phyloP scores from a whole-genome alignment of 2,113 vertebrate genomes.

The Corythornis madagascariensis region DNA sequence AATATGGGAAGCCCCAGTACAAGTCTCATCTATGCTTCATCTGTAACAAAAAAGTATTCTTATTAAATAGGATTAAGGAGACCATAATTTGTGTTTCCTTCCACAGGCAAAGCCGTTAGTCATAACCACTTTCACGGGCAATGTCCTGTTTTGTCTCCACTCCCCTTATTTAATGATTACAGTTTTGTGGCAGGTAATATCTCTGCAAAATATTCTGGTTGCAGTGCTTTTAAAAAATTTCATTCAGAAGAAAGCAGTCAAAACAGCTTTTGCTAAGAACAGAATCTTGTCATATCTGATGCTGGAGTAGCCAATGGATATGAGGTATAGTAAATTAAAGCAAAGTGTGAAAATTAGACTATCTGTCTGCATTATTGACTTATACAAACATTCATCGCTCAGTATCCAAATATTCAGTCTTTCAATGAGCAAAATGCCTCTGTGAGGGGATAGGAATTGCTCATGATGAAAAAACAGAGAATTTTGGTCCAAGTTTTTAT shows the following conservation, averaged over 20 bases:
- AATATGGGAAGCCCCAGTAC: not conserved
- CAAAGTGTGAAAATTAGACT: not conserved
- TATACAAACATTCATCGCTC: not conserved
- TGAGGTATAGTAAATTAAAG: not conserved
- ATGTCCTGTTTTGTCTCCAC: not conserved
- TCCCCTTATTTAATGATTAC: not conserved
- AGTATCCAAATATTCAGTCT: not conserved
- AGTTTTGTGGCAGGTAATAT: not conserved
- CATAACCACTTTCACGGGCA: fast-evolving
- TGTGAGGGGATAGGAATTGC: not conserved
- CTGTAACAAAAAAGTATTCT: not conserved
- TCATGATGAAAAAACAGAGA: not conserved
- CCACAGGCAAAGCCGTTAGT: not conserved
- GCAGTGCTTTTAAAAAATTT: not conserved
- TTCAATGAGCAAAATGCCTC: not conserved
- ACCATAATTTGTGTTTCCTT: not conserved
- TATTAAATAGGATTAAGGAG: not conserved
- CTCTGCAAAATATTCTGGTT: not conserved
- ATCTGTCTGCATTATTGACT: not conserved
- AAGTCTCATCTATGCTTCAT: not conserved
- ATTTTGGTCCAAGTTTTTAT: not conserved
- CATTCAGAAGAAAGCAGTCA: not conserved
- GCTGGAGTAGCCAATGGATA: not conserved
- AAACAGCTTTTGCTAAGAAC: not conserved
- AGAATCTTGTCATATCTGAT: not conserved